Evolutionary conservation across 2,113 vertebrate genomes (phyloP).

Genomic region (Amblyopsis rosae): DNA sequence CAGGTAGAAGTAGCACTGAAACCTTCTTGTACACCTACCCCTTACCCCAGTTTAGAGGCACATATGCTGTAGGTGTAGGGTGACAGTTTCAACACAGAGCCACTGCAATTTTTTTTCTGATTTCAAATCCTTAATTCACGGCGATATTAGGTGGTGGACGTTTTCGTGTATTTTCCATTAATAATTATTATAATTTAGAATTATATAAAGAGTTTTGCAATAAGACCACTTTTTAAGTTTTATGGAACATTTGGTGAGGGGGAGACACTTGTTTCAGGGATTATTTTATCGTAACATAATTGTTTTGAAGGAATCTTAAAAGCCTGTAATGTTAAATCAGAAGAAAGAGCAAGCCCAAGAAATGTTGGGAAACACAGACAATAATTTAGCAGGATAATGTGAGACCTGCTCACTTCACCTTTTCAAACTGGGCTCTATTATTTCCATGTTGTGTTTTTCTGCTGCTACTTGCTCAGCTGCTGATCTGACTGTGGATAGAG

Average conservation of each 20-base stretch:
- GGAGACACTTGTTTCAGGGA: not conserved
- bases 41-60: constrained; percentile 28
- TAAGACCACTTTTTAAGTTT: not conserved
- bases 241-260: not conserved
- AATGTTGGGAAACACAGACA: not conserved
- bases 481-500: not conserved
- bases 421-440: constrained; percentile 4
- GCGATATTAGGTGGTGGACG: too few species aligned
- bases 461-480: constrained; percentile 14
- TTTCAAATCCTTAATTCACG: too few species aligned
- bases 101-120: not conserved
- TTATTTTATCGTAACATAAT: not conserved
- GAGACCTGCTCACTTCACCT: not conserved
- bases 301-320: not conserved
- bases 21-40: too few species aligned
- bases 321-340: not conserved
- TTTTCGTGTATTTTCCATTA: too few species aligned
- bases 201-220: not conserved
- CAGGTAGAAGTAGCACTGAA: constrained; percentile 35
- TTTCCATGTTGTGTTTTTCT: constrained; percentile 12
- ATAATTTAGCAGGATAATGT: not conserved
- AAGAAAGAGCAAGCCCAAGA: not conserved
- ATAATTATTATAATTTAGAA: too few species aligned
- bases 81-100: not conserved
- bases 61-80: not conserved